These are phyloP conservation scores for Musca vetustissima DNA, from an alignment of 1,140 invertebrate genomes.

Conservation along the genomic window DNA sequence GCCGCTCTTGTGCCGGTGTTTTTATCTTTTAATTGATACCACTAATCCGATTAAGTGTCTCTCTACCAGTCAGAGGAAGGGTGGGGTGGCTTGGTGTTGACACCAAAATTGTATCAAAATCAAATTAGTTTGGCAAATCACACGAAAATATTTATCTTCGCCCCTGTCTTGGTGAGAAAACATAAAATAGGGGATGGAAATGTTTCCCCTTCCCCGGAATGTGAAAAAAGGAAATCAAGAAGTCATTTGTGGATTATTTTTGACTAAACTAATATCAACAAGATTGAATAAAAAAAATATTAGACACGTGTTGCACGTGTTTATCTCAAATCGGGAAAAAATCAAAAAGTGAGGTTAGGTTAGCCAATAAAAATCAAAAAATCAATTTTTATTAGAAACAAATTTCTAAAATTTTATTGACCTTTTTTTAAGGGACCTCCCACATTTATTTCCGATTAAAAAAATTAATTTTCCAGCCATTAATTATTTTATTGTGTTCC, in stretches of 20 bases:
- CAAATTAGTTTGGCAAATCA: conserved; percentile 3
- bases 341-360: no score
- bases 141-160: background rate
- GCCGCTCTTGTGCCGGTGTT: conserved; percentile 20
- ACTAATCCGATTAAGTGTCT: conserved; percentile 29
- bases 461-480: background rate
- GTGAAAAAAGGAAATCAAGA: background rate
- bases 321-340: no score
- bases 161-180: background rate
- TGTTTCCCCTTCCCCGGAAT: background rate
- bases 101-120: conserved; percentile 14
- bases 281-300: no score
- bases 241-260: background rate
- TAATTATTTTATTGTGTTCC: no score
- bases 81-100: background rate
- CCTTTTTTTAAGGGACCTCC: no score
- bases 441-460: no score
- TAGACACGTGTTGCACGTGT: no score
- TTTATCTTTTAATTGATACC: conserved; percentile 27
- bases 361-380: no score
- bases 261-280: no score
- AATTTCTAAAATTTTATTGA: no score
- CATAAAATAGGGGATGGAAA: background rate
- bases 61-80: background rate
- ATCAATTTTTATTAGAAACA: no score